A percentile compares a stretch with the other conserved stretches of the same genome.
These are phyloP conservation scores for Picus viridis DNA, from an alignment of 2,797 vertebrate species.

Conservation along the genomic window DNA sequence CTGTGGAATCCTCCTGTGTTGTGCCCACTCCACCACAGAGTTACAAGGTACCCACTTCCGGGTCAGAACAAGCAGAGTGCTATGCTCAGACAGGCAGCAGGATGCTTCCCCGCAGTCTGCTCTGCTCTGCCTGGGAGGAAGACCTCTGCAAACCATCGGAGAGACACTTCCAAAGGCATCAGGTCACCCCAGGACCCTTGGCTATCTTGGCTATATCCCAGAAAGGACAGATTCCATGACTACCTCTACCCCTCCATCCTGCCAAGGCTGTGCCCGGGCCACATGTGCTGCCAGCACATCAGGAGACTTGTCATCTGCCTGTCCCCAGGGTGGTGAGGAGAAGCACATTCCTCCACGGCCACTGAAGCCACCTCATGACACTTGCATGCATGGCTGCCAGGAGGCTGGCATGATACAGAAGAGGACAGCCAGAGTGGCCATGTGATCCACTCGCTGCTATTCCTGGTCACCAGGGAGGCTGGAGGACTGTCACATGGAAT, in stretches of 20 bases:
- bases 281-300: accelerated
- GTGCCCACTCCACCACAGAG: background rate
- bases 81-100: background rate
- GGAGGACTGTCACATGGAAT: constrained; percentile 35
- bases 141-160: background rate
- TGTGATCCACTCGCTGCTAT: constrained; percentile 49
- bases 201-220: background rate
- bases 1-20: background rate
- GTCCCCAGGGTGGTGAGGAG: background rate
- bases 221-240: background rate
- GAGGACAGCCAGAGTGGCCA: constrained; percentile 41
- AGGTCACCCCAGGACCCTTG: background rate
- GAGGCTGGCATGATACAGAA: background rate
- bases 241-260: accelerated
- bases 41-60: background rate
- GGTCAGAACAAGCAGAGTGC: background rate
- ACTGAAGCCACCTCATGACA: background rate
- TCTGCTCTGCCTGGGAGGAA: background rate
- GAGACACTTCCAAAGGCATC: background rate
- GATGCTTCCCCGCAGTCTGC: background rate
- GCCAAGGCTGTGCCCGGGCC: background rate
- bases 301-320: background rate
- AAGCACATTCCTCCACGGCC: background rate
- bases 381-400: background rate
- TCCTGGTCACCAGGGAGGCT: background rate